Percentiles rank a stretch among this genome's conserved stretches.
These are phyloP conservation scores for Ciconia stormi DNA, from an alignment of 2,113 vertebrate species.

Conservation along the genomic window DNA sequence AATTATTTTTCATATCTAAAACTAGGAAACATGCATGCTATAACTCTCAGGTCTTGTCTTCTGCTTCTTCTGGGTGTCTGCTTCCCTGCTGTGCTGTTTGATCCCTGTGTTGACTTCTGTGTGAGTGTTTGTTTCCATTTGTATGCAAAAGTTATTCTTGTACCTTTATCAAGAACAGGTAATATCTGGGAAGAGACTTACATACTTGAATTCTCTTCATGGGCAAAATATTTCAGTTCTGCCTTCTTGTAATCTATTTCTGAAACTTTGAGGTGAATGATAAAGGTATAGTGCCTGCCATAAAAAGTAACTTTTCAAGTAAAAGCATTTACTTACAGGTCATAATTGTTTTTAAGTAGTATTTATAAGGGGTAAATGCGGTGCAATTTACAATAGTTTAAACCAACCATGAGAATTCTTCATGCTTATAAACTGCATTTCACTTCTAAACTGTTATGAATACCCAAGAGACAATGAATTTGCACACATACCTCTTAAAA, in stretches of 20 bases:
- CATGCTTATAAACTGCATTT: slow-evolving; percentile 28
- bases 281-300: background rate
- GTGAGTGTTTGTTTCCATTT: background rate
- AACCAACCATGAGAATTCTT: slow-evolving; percentile 1
- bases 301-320: slow-evolving; percentile 11
- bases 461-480: slow-evolving; percentile 1
- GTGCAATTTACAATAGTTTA: slow-evolving; percentile 17
- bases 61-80: background rate
- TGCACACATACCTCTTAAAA: slow-evolving; percentile 5
- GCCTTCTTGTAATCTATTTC: background rate
- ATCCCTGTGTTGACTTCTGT: background rate
- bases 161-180: background rate
- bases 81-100: background rate
- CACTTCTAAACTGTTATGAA: background rate
- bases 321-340: slow-evolving; percentile 29
- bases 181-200: background rate
- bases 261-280: background rate
- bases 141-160: background rate
- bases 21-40: background rate
- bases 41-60: background rate
- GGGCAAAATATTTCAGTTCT: background rate
- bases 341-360: slow-evolving; percentile 47
- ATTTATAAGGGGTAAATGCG: background rate
- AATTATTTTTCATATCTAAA: background rate
- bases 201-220: background rate